These are phyloP conservation scores for Probaryconus sp. DNA, from an alignment of 1,140 invertebrate species.

Conservation along the genomic window DNA sequence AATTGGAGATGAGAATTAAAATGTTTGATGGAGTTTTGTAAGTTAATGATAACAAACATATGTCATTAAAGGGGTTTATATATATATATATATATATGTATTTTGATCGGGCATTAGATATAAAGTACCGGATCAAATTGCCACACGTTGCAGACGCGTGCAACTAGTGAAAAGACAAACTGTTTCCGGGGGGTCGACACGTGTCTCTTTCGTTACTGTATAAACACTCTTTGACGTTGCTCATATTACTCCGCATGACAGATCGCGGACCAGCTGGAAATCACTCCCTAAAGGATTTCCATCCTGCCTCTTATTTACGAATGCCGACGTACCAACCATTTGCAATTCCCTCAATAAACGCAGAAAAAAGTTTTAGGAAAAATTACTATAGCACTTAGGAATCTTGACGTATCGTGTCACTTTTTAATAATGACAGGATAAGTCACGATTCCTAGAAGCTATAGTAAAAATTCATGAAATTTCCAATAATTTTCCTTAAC, in stretches of 20 bases:
- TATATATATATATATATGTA: slow-evolving; percentile 5
- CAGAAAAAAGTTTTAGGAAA: no score
- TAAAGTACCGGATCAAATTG: slow-evolving; percentile 45
- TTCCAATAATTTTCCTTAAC: no score
- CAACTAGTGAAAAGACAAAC: slow-evolving; percentile 51
- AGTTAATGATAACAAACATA: slow-evolving; percentile 3
- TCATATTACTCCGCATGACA: slow-evolving; percentile 42
- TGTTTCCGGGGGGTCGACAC: slow-evolving; percentile 59
- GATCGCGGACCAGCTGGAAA: slow-evolving; percentile 49
- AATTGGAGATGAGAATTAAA: no score
- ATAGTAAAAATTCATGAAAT: no score
- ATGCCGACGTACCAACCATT: no score
- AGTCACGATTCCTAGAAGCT: no score
- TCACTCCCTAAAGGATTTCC: slow-evolving; percentile 34
- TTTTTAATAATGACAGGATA: no score
- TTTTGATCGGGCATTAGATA: slow-evolving; percentile 18
- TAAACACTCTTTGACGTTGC: slow-evolving; percentile 51
- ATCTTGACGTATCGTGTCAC: no score
- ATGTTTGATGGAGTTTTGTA: no score
- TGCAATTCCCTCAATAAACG: no score
- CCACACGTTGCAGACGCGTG: slow-evolving; percentile 39
- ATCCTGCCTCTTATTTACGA: slow-evolving; percentile 26
- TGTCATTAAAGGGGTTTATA: neutral
- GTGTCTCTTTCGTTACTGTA: slow-evolving; percentile 51
- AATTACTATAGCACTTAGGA: no score